These are phyloP conservation scores for Uloborus plumipes DNA, from an alignment of 2,888 invertebrate genomes.

Conservation along the genomic window DNA sequence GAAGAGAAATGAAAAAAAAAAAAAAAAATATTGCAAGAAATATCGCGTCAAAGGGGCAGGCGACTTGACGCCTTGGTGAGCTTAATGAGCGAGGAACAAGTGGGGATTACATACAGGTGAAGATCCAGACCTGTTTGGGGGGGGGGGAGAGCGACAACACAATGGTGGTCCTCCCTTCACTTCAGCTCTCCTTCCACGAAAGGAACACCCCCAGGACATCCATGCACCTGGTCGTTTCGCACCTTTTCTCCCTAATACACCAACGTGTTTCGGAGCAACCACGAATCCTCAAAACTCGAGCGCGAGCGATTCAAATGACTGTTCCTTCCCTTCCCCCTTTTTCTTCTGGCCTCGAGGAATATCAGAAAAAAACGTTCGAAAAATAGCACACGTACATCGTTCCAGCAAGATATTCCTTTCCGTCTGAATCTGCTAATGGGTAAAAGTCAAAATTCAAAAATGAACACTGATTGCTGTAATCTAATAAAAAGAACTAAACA, in stretches of 20 bases:
- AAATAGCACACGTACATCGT: too few relatives aligned
- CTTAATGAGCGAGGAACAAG: slow-evolving; percentile 59
- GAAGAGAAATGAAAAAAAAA: not conserved
- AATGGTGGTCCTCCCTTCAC: slow-evolving; percentile 33
- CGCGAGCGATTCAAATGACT: not conserved
- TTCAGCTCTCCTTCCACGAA: slow-evolving; percentile 20
- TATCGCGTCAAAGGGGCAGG: slow-evolving; percentile 60
- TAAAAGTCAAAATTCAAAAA: too few relatives aligned
- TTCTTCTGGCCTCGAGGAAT: too few relatives aligned
- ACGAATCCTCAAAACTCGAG: not conserved
- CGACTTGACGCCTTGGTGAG: slow-evolving; percentile 49
- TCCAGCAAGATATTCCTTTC: too few relatives aligned
- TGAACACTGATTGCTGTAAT: too few relatives aligned
- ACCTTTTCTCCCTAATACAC: slow-evolving; percentile 39
- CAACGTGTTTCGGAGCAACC: slow-evolving; percentile 5
- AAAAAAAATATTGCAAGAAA: slow-evolving; percentile 7
- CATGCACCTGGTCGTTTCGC: slow-evolving; percentile 45
- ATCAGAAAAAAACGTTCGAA: too few relatives aligned
- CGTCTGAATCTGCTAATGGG: too few relatives aligned
- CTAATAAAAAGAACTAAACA: too few relatives aligned
- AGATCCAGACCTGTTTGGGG: slow-evolving; percentile 51
- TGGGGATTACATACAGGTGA: slow-evolving; percentile 32
- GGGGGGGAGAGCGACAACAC: slow-evolving; percentile 16
- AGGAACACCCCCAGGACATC: slow-evolving; percentile 30
- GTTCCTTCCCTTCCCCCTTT: not conserved